Conservation (phyloP, 2,888 invertebrate species). For the Blera fallax region DNA sequence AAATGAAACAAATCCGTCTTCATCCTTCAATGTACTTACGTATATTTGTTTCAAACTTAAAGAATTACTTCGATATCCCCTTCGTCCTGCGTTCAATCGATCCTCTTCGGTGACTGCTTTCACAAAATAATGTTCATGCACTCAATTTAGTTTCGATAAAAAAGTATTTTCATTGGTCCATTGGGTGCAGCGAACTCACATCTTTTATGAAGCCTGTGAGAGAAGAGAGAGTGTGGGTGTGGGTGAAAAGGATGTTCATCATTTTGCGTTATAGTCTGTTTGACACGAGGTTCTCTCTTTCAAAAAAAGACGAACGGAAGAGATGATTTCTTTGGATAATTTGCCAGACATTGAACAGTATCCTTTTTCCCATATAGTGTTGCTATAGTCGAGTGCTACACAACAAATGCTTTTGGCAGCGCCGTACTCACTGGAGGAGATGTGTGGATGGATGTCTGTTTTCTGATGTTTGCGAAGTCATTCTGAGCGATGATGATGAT, state of each 20-base stretch:
- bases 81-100: constrained; percentile 5
- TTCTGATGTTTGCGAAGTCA: constrained; percentile 60
- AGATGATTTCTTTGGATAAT: constrained; percentile 68
- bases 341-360: constrained; percentile 67
- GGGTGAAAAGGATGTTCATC: constrained; percentile 36
- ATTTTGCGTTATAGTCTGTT: constrained; percentile 58
- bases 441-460: constrained; percentile 21
- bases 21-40: constrained; percentile 43
- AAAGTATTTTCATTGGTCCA: constrained; percentile 36
- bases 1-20: constrained; percentile 56
- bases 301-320: constrained; percentile 33
- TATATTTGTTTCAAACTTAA: constrained; percentile 47
- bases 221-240: neutral
- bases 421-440: neutral
- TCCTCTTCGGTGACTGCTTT: neutral
- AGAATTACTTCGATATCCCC: constrained; percentile 37
- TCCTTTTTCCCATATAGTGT: constrained; percentile 41
- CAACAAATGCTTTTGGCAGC: constrained; percentile 47
- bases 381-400: neutral
- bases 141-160: constrained; percentile 60
- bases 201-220: neutral
- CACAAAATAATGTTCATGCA: constrained; percentile 37
- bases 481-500: constrained; percentile 48
- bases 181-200: constrained; percentile 54
- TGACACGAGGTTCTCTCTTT: constrained; percentile 43